phyloP scores from a whole-genome alignment of 2,797 vertebrate genomes.

The Cirrhinus molitorella region DNA sequence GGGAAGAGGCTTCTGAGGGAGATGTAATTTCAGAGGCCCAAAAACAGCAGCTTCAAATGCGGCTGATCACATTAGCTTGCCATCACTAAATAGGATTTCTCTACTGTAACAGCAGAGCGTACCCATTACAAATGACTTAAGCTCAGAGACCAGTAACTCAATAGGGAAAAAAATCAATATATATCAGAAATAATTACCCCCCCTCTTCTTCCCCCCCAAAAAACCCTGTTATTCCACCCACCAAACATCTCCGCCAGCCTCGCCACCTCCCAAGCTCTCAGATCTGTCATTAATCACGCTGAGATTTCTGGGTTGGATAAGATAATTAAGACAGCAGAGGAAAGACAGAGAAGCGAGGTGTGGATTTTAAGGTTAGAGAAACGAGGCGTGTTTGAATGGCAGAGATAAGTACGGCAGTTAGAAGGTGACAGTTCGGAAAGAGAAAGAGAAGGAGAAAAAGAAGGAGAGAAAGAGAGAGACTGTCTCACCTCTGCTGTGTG shows the following conservation, averaged over 20 bases:
- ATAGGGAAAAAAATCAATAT: conserved; percentile 83
- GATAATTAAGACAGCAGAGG: conserved; percentile 72
- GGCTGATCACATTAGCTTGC: conserved; percentile 86
- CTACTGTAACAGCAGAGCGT: conserved; percentile 85
- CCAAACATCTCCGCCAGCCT: conserved; percentile 59
- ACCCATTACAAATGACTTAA: conserved; percentile 90
- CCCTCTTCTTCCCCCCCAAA: conserved; percentile 6
- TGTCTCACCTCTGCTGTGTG: conserved; percentile 54
- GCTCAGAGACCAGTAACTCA: conserved; percentile 84
- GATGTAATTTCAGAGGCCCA: conserved; percentile 83
- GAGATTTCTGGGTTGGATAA: conserved; percentile 74
- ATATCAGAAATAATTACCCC: conserved; percentile 86
- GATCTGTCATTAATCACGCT: conserved; percentile 77
- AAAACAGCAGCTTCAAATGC: conserved; percentile 84
- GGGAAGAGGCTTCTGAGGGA: conserved; percentile 65
- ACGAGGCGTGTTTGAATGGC: conserved; percentile 54
- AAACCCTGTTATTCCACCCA: conserved; percentile 41
- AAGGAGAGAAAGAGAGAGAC: conserved; percentile 46
- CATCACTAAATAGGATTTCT: conserved; percentile 90
- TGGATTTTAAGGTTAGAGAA: conserved; percentile 51
- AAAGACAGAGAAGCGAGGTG: conserved; percentile 34
- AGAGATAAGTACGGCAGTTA: conserved; percentile 56
- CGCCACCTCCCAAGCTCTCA: conserved; percentile 71
- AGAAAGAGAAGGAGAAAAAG: conserved; percentile 18
- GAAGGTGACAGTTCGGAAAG: conserved; percentile 47